Percentiles rank a stretch among this genome's conserved stretches.
Conservation (phyloP, 2,113 vertebrate genomes). For the Lethenteron reissneri region DNA sequence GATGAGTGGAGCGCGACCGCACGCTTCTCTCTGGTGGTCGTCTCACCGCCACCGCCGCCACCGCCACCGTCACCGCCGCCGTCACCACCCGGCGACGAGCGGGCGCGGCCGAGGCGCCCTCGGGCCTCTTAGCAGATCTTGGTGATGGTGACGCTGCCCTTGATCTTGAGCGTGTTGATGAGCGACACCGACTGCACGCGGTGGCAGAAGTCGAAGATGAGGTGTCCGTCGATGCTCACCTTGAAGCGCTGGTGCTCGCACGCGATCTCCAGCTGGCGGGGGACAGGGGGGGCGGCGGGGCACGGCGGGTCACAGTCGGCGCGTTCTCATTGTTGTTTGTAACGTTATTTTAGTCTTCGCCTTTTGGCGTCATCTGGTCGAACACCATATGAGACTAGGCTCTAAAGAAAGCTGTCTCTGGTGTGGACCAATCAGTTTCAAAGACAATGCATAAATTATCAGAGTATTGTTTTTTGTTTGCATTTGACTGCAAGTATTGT, state of each 20-base stretch:
- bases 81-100: constrained; percentile 13
- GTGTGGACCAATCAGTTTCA: too few species aligned
- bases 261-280: constrained; percentile 72
- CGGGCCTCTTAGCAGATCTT: constrained; percentile 59
- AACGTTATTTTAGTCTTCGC: constrained; percentile 4
- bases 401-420: too few species aligned
- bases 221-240: constrained; percentile 93
- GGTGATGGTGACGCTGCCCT: constrained; percentile 80
- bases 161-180: constrained; percentile 84
- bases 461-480: too few species aligned
- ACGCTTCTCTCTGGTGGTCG: constrained; percentile 2
- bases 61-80: background rate
- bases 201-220: constrained; percentile 99
- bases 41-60: background rate
- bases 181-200: constrained; percentile 66
- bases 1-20: constrained; percentile 15
- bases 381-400: background rate
- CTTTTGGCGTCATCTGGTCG: background rate
- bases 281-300: constrained; percentile 10
- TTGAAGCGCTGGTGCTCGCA: constrained; percentile 94
- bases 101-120: constrained; percentile 20
- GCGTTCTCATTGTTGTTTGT: too few species aligned
- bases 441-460: too few species aligned
- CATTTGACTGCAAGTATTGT: too few species aligned
- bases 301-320: too few species aligned